Evolutionary conservation across 2,113 vertebrate species (phyloP), one percentile per base, ranked within the genome.

Genomic region (Pholis gunnellus): DNA sequence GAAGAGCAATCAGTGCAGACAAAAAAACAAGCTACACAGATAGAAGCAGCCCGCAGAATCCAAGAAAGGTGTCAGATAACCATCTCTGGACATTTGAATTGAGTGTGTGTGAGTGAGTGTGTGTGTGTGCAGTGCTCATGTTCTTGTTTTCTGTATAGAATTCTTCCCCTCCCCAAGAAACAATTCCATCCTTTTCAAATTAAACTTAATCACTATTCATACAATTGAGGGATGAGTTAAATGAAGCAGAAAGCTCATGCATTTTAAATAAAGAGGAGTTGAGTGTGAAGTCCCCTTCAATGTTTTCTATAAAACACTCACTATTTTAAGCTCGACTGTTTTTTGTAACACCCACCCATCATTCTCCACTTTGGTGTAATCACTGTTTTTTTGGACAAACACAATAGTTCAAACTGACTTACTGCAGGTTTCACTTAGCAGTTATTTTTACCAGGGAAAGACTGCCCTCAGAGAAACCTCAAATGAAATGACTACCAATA

Each of bases 291-390:
- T 29, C 27, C n/a, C 44, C 38, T 29, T 0, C 52, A 56, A 11
- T 56, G 14, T 85, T 83, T 84, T 76, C 40, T 75, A 64, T 52
- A 46, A 31, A 31, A 31, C 44, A 38, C 29, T 6, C 1, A 2
- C 59, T 88, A 82, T 90, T 87, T 89, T 86, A 82, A 89, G 60
- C 48, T 22, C n/a, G 42, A 71, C 52, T 67, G 79, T 34, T 75
- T 75, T 59, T 63, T 75, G 70, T 61, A 65, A 56, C 44, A 59
- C 76, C 77, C 87, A 78, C 83, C 81, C 61, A 74, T 89, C 78
- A 86, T 89, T 88, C 71, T 88, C 78, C 82, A 86, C 74, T 87
- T 85, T 31, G 11, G 61, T 34, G 69, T 78, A 87, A 89, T 75
- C 84, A 83, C 76, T 48, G 80, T 59, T 78, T 59, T 86, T 75